Percentiles rank a stretch among this genome's conserved stretches.
Evolutionary conservation across 2,113 vertebrate genomes (phyloP).

Genomic region (Eudyptes chrysolophus): DNA sequence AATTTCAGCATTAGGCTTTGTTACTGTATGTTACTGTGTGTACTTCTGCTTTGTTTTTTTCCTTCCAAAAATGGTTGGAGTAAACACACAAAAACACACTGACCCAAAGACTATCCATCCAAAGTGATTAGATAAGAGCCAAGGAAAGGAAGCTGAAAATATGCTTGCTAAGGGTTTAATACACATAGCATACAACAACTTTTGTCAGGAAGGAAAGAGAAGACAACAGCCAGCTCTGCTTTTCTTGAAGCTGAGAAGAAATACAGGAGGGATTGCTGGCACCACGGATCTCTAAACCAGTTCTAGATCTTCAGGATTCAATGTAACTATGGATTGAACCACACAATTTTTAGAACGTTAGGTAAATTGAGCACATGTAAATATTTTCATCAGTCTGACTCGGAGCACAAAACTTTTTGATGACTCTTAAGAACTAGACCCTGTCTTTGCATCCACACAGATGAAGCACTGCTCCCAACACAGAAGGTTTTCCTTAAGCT

Average conservation of each 20-base stretch:
- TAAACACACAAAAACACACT: background rate
- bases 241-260: background rate
- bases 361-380: background rate
- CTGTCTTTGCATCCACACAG: background rate
- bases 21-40: background rate
- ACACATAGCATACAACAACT: background rate
- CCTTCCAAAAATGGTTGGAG: background rate
- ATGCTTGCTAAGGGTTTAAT: background rate
- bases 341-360: background rate
- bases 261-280: background rate
- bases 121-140: background rate
- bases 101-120: background rate
- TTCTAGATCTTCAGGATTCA: background rate
- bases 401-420: background rate
- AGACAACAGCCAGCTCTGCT: background rate
- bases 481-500: background rate
- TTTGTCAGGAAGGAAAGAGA: background rate
- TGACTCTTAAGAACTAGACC: background rate
- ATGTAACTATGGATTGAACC: background rate
- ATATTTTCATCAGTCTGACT: background rate
- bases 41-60: background rate
- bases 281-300: background rate
- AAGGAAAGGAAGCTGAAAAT: background rate
- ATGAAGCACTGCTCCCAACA: background rate
- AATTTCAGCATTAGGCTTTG: background rate